Conservation (phyloP, 2,888 invertebrate genomes). For the Margaritifera margaritifera region DNA sequence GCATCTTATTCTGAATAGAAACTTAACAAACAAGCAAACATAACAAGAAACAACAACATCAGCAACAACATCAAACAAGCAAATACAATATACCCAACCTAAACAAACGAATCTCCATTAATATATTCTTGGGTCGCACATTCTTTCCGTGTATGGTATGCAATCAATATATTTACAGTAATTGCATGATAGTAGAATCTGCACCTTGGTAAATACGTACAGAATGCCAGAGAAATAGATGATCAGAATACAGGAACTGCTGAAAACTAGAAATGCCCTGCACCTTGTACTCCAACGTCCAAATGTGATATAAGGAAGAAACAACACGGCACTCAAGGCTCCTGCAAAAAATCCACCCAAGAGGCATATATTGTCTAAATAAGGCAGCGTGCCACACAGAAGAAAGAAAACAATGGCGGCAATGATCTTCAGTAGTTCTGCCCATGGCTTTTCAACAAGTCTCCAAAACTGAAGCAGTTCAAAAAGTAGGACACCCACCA, state of each 20-base stretch:
- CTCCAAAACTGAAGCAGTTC: constrained; percentile 61
- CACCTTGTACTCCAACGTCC: constrained; percentile 36
- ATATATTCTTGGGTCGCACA: constrained; percentile 37
- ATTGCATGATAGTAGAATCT: constrained; percentile 37
- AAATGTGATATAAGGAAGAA: constrained; percentile 62
- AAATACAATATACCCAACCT: neutral
- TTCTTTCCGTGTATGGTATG: constrained; percentile 45
- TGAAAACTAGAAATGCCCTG: constrained; percentile 34
- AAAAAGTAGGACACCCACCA: constrained; percentile 50
- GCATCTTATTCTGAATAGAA: too few species aligned
- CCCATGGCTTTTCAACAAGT: constrained; percentile 39
- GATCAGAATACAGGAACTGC: constrained; percentile 32
- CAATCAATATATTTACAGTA: constrained; percentile 49
- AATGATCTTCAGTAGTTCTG: constrained; percentile 44
- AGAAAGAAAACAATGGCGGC: constrained; percentile 33
- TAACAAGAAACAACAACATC: too few species aligned
- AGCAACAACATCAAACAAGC: too few species aligned
- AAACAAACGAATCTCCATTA: neutral
- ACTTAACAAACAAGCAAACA: too few species aligned
- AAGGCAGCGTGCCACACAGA: constrained; percentile 51
- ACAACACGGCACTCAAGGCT: constrained; percentile 41
- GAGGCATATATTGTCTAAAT: constrained; percentile 49
- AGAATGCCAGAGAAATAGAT: constrained; percentile 30
- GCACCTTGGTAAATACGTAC: constrained; percentile 43
- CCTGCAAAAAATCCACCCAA: constrained; percentile 55